Evolutionary conservation across 2,113 vertebrate species (phyloP).

Genomic region (Leptobrachium leishanense): DNA sequence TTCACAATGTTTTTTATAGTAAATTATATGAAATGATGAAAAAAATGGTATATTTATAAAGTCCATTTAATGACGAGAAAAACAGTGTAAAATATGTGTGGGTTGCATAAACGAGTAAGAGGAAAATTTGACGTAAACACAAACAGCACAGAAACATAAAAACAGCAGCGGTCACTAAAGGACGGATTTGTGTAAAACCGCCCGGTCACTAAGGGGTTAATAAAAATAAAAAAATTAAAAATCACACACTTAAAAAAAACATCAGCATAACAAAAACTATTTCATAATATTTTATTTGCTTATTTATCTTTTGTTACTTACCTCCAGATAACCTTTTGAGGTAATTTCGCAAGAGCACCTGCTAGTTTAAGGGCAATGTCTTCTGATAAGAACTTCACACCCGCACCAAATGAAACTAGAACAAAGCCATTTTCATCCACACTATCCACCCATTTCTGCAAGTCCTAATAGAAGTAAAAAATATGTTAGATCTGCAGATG

Average conservation of each 20-base stretch:
- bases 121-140: no score
- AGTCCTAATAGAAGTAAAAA: slow-evolving; percentile 69
- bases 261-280: background rate
- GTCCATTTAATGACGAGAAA: no score
- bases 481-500: no score
- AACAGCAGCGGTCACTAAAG: no score
- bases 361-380: slow-evolving; percentile 90
- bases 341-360: slow-evolving; percentile 82
- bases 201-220: no score
- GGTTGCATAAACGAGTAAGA: no score
- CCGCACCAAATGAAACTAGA: slow-evolving; percentile 94
- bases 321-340: slow-evolving; percentile 96
- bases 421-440: slow-evolving; percentile 88
- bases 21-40: no score
- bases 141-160: no score
- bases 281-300: background rate
- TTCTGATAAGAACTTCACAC: slow-evolving; percentile 94
- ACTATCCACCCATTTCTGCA: slow-evolving; percentile 84
- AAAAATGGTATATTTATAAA: no score
- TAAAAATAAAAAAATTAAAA: background rate
- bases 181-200: no score
- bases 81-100: no score
- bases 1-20: no score
- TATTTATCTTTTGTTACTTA: slow-evolving; percentile 56
- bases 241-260: background rate